Evolutionary conservation across 2,113 vertebrate genomes (phyloP).

Genomic region (Eupsittula cactorum): DNA sequence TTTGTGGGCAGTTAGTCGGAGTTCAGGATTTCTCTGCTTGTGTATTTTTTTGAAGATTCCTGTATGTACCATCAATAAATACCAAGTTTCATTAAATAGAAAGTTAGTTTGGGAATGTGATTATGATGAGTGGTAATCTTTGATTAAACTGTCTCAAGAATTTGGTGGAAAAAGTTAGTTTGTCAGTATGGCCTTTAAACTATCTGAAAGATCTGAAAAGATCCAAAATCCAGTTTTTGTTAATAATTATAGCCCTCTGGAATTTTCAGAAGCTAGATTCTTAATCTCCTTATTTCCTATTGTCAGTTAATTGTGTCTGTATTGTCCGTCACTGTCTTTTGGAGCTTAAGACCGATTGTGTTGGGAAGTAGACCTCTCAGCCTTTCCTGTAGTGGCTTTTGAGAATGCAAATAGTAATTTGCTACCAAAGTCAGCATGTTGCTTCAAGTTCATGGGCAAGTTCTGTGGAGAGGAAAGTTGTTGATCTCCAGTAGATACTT

Average conservation of each 20-base stretch:
- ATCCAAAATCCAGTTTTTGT: not conserved
- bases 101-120: not conserved
- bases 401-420: not conserved
- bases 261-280: not conserved
- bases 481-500: not conserved
- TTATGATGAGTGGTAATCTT: not conserved
- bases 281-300: not conserved
- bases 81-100: not conserved
- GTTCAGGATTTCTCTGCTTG: not conserved
- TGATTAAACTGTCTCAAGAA: not conserved
- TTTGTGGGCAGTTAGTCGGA: not conserved
- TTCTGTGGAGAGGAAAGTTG: not conserved
- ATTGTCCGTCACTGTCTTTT: not conserved
- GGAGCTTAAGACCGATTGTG: not conserved
- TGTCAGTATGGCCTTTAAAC: not conserved
- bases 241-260: not conserved
- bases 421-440: not conserved
- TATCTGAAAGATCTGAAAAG: not conserved
- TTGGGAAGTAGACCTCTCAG: not conserved
- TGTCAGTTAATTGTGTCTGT: not conserved
- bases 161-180: not conserved
- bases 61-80: not conserved
- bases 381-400: not conserved
- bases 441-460: not conserved
- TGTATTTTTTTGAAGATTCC: not conserved